Evolutionary conservation across 2,888 invertebrate genomes (phyloP).

Genomic region (Bimastos eiseni): DNA sequence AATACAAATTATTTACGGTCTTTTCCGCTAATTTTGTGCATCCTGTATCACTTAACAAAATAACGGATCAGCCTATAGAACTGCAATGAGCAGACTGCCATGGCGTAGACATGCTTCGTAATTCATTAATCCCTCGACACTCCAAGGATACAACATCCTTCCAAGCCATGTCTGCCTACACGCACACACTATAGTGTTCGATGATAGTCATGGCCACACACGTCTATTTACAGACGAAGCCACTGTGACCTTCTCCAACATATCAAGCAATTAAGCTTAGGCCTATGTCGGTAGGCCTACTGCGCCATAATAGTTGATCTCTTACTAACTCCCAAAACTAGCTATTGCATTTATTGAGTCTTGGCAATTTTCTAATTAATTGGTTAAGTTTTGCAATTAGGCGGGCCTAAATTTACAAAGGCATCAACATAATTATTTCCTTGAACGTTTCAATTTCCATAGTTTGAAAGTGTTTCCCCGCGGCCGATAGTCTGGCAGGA

Average conservation of each 20-base stretch:
- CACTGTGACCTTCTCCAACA: not conserved
- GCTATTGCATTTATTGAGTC: no score
- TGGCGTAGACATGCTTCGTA: not conserved
- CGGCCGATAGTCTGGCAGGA: no score
- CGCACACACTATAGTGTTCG: not conserved
- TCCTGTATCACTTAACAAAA: not conserved
- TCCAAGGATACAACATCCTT: not conserved
- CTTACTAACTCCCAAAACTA: no score
- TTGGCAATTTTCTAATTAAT: no score
- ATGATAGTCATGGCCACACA: not conserved
- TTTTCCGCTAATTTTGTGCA: not conserved
- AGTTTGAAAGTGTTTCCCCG: no score
- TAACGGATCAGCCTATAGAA: not conserved
- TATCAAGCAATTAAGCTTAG: not conserved
- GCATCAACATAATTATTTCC: no score
- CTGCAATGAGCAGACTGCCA: not conserved
- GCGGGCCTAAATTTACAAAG: no score
- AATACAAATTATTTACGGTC: constrained; percentile 13
- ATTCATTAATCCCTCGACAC: not conserved
- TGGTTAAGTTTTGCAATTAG: no score
- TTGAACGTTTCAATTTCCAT: no score
- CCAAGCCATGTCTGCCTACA: not conserved
- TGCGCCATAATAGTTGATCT: no score
- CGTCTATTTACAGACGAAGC: no score
- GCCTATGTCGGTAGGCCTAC: no score